Evolutionary conservation across 2,797 vertebrate species (phyloP), one percentile per base, ranked within the genome.

Genomic region (Pipistrellus nathusii): DNA sequence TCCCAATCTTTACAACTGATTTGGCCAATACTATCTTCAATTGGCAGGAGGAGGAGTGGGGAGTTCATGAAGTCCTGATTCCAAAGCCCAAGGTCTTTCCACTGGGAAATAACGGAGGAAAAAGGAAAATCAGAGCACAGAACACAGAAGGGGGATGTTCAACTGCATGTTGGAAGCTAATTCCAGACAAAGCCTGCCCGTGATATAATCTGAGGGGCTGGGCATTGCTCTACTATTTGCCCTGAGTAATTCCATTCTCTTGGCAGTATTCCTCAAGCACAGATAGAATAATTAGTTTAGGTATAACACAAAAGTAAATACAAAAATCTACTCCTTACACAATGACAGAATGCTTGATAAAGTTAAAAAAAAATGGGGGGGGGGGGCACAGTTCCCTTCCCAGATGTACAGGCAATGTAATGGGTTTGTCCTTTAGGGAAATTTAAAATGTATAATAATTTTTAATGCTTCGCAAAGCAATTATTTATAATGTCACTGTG

Each of bases 241-340:
- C 21, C 62, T 69, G 15, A 83, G n/a, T 25, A 82, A 57, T 68
- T 78, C 18, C 8, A n/a, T 81, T 69, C 46, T 69, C 30, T 72
- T 71, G 13, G 7, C 18, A 57, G 8, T 75, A 71, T 77, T 85
- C 83, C 55, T 83, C n/a, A 87, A 88, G 38, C 18, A 88, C 8
- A 90, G 44, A 69, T 83, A 57, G 15, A 55, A n/a, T 72, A 77
- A 64, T 51, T 55, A 64, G 35, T 68, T 85, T 77, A 94, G 25
- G 11, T 17, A 27, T 9, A 88, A 55, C 10, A 69, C 23, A 85
- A 84, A 95, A 71, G 12, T 15, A 89, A 32, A 84, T 85, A 88
- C 27, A 93, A 88, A 88, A 81, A 8, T 38, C 8, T 51, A 32
- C 48, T 83, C 30, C 4, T 57, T 66, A 44, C 18, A 35, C 21